Evolutionary conservation across 2,797 vertebrate species (phyloP), one percentile per base, ranked within the genome.

Genomic region (Allobates femoralis): DNA sequence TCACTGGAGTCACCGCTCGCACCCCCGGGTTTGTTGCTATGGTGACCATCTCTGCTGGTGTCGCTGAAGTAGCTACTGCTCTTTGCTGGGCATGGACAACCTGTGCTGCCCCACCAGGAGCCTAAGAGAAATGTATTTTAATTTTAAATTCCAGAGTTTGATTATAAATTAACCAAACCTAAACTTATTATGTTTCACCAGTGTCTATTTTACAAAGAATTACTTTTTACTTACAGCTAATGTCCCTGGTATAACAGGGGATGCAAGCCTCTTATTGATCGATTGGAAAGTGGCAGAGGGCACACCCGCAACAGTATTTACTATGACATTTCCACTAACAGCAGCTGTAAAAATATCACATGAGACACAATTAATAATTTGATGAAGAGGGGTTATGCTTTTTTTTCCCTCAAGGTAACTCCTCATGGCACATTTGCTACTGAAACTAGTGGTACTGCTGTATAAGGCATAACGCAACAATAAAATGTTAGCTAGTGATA

Each of bases 231-330:
- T 97, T 94, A 98, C 97, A 86, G 96, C 93, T 88, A 98, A 88
- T 0, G 96, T 93, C 77, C 96, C 95, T 12, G 97, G 91, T 86
- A 97, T 96, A 86, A 96, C 96, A 21, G 96, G 94, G 41, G 97
- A 95, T 60, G 96, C 94, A 90, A 98, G 92, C 23, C 97, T 96
- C 89, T 98, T 98, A 93, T 96, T 97, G 87, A 93, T 93, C n/a
- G 96, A 93, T 91, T 97, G 97, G 92, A 97, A 98, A 67, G 96
- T 95, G 73, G 95, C 94, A 79, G 94, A 93, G 89, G 96, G 91
- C 81, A 97, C 96, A 81, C 97, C 96, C 88, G 96, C 94, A 69
- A 96, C 95, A 0, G 97, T 96, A 92, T 97, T 98, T 88, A 97
- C 95, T 12, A 97, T 96, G 83, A 97, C 95, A 86, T 97, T 97